Evolutionary conservation across 2,113 vertebrate genomes (phyloP), one percentile per base, ranked within the genome.

Genomic region (Anser brachyrhynchus): DNA sequence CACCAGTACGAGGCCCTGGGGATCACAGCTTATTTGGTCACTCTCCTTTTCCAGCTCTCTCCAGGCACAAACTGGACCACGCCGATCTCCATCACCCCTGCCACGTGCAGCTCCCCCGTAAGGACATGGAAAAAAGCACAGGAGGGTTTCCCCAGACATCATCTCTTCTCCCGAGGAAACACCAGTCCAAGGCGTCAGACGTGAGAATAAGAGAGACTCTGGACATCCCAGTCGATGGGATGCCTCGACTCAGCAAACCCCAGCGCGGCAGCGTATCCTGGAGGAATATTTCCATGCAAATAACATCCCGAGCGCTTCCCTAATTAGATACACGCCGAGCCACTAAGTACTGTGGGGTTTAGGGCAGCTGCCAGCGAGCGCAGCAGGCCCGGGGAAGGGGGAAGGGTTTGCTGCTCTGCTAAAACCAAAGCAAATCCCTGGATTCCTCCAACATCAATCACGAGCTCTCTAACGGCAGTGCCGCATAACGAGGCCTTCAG

Each of bases 361-460:
- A 81, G 62, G 86, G 91, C 95, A 95, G 79, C 91, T 93, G 95
- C 91, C 95, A 96, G 90, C 29, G 75, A 92, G 57, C n/a, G 43
- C 66, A 84, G 76, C 74, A 94, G 59, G 83, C 62, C 59, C 71
- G 43, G 81, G 59, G 81, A 93, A 95, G 91, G 92, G 91, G 92
- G 96, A 79, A 93, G 96, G 92, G 94, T 90, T 61, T 5, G 20
- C 52, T 0, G 1, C 46, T 39, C 66, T 85, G 87, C 91, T 87
- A 70, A 94, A 94, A 87, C 66, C 89, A 94, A 78, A 93, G 59
- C 77, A 87, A 91, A 94, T 94, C 89, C 91, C 88, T 76, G 72
- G 95, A 96, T 93, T 96, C 94, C 94, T 95, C 87, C 84, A 92
- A 91, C 28, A 95, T 92, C 95, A 93, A 89, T 92, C 94, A 93